Evolutionary conservation across 1,140 invertebrate genomes (phyloP).

Genomic region (Drosophila santomea): DNA sequence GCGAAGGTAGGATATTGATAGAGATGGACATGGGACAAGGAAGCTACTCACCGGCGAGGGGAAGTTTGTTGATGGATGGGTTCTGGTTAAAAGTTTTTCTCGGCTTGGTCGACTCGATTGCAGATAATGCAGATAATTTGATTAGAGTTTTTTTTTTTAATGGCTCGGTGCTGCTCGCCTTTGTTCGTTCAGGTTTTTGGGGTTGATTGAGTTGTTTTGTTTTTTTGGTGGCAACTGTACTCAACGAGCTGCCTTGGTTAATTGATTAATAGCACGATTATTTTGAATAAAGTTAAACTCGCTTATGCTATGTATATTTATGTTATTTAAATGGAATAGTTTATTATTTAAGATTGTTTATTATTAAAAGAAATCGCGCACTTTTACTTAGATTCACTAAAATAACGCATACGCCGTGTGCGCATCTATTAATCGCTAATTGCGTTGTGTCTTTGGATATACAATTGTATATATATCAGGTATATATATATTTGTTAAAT

Average conservation of each 20-base stretch:
- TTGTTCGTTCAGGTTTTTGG: slow-evolving; percentile 1
- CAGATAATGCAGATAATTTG: slow-evolving; percentile 27
- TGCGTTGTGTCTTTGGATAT: slow-evolving; percentile 31
- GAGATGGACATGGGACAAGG: slow-evolving; percentile 30
- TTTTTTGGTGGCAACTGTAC: slow-evolving; percentile 47
- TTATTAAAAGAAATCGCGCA: neutral
- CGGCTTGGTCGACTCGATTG: slow-evolving; percentile 1
- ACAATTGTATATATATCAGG: slow-evolving; percentile 2
- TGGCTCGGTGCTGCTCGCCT: slow-evolving; percentile 5
- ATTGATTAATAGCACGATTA: slow-evolving; percentile 20
- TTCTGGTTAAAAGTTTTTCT: slow-evolving; percentile 19
- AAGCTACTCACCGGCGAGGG: slow-evolving; percentile 32
- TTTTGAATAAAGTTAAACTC: neutral
- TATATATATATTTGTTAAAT: slow-evolving; percentile 21
- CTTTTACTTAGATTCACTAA: neutral
- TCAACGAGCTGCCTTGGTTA: slow-evolving; percentile 16
- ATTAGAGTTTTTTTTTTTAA: slow-evolving; percentile 12
- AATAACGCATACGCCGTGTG: slow-evolving; percentile 35
- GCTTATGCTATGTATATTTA: no score
- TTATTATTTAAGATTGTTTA: neutral
- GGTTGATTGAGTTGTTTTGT: slow-evolving; percentile 38
- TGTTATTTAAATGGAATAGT: neutral
- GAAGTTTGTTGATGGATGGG: slow-evolving; percentile 22
- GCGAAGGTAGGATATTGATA: slow-evolving; percentile 8
- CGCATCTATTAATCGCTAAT: slow-evolving; percentile 16